Conservation (phyloP, 2,113 vertebrate species). For the Trematocara unimaculatum region DNA sequence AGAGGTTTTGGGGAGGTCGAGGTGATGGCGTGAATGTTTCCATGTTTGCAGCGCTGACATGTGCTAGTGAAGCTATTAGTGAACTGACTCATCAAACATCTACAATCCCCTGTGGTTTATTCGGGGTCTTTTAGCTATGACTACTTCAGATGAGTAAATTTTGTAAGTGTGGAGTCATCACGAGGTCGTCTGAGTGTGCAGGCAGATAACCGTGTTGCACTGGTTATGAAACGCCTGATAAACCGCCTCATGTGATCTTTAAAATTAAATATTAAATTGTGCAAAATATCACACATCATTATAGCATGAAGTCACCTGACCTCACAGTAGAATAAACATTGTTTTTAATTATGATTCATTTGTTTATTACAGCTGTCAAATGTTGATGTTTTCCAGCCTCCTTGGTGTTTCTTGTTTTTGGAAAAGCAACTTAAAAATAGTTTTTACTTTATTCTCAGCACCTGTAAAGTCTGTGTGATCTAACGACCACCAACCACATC, state of each 20-base stretch:
- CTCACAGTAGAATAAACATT: not conserved
- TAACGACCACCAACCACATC: not conserved
- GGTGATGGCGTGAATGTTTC: not conserved
- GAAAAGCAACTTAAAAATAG: not conserved
- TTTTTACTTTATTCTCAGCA: not conserved
- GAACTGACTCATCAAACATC: not conserved
- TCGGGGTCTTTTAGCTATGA: not conserved
- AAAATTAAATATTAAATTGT: not conserved
- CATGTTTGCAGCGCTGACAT: not conserved
- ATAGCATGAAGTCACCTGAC: not conserved
- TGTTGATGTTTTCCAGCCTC: not conserved
- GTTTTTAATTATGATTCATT: not conserved
- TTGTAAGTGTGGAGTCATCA: not conserved
- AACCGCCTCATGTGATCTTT: not conserved
- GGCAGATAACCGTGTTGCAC: not conserved
- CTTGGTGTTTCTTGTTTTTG: accelerated
- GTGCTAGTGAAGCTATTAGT: not conserved
- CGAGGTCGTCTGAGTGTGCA: not conserved
- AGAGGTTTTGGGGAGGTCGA: not conserved
- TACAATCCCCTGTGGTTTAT: accelerated
- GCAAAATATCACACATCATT: not conserved
- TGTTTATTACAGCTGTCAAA: not conserved
- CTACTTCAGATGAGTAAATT: not conserved
- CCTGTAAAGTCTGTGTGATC: not conserved
- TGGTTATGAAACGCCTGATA: not conserved